A percentile compares a stretch with the other conserved stretches of the same genome.
phyloP scores from a whole-genome alignment of 2,888 invertebrate species.

The Hydrotaea cyrtoneurina region DNA sequence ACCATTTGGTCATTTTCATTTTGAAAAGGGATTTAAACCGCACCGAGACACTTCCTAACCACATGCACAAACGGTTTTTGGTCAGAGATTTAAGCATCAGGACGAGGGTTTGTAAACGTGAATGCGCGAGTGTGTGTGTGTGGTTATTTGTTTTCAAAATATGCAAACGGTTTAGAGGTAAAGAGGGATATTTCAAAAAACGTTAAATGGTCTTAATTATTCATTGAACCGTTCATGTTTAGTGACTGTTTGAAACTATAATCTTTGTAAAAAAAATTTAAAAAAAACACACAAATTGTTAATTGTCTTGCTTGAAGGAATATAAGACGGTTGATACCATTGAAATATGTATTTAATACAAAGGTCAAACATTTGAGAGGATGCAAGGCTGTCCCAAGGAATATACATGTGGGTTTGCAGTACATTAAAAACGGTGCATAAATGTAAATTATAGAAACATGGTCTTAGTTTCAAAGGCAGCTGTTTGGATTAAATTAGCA shows the following conservation, averaged over 20 bases:
- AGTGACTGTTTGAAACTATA: neutral
- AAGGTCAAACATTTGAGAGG: no score
- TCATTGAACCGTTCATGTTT: neutral
- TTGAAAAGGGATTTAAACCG: conserved; percentile 59
- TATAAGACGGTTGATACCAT: no score
- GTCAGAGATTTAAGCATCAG: neutral
- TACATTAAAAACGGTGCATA: no score
- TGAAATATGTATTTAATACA: no score
- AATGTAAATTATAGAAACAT: no score
- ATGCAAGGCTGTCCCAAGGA: no score
- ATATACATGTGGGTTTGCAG: no score
- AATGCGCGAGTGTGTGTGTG: neutral
- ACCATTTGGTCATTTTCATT: conserved; percentile 57
- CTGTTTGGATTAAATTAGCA: no score
- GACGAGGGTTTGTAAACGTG: neutral
- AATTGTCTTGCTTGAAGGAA: no score
- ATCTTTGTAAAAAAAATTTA: no score
- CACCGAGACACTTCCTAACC: conserved; percentile 58
- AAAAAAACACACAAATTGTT: no score
- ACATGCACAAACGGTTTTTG: conserved; percentile 30
- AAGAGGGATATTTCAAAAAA: neutral
- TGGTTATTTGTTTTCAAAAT: neutral
- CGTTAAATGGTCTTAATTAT: conserved; percentile 21
- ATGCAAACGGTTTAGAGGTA: conserved; percentile 17
- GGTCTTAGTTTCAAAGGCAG: no score